These are phyloP conservation scores for Trichoplusia ni DNA, from an alignment of 1,140 invertebrate species.

Conservation along the genomic window DNA sequence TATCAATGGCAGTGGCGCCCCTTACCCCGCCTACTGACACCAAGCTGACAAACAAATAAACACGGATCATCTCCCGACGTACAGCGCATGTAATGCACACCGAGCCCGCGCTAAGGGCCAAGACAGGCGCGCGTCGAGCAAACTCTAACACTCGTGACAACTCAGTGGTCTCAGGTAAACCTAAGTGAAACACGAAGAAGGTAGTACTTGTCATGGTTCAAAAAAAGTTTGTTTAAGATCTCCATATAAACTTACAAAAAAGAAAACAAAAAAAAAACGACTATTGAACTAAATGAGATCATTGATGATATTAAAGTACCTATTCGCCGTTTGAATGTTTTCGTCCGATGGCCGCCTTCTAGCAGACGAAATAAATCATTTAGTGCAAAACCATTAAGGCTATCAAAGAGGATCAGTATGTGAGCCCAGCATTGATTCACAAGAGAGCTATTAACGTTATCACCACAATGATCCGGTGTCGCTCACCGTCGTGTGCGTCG, in stretches of 20 bases:
- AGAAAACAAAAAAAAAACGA: too few species aligned
- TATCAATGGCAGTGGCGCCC: slow-evolving; percentile 22
- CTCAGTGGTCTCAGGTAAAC: too few species aligned
- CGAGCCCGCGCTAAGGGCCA: not conserved
- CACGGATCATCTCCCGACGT: not conserved
- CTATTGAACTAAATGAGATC: too few species aligned
- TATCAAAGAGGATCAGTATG: not conserved
- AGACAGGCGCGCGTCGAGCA: too few species aligned
- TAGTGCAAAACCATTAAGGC: not conserved
- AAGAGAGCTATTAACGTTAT: not conserved
- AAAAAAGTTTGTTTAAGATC: too few species aligned
- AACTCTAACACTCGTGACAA: too few species aligned
- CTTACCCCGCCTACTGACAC: not conserved
- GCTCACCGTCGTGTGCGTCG: not conserved
- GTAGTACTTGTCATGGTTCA: too few species aligned
- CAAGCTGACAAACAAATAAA: not conserved
- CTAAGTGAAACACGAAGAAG: too few species aligned
- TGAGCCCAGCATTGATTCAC: not conserved
- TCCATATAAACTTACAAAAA: too few species aligned
- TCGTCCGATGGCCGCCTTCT: too few species aligned
- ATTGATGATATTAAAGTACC: too few species aligned
- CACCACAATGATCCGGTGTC: not conserved
- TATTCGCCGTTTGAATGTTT: too few species aligned
- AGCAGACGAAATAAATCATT: not conserved
- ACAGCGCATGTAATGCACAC: not conserved